Base-by-base conservation (phyloP, 2,797 vertebrate species). In the Mormyrops boulengeri region DNA sequence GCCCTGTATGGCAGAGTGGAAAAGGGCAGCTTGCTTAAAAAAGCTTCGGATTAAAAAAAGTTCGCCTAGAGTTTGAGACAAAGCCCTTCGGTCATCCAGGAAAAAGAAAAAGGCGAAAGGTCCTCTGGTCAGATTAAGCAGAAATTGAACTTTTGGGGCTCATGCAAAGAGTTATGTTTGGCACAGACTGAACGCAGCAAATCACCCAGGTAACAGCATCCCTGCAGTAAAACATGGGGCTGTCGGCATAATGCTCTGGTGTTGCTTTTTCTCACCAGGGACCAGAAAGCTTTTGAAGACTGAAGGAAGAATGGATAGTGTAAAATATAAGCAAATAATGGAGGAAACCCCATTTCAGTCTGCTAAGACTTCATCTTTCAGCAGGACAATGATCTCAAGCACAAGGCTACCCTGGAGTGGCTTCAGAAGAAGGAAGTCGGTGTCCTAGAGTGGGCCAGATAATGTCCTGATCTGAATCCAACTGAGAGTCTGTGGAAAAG, bases 1-100 rank as follows among this genome's bases (percentile, higher is more conserved):
- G 38, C 12, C 77, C 77, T 22, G 2, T 77, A 17, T 17, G 14
- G 69, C 34, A 38, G 66, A 44, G 73, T 80, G 41, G 38, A 19
- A 82, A 44, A 82, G 47, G 77, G 17, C 38, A 82, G 77, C 77
- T 82, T 82, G 77, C 77, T 82, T 22, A 82, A 82, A 82, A 82
- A n/a, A 22, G 17, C 77, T 77, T 77, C 5, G 2, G 34, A 41
- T 77, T 77, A 38, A 7, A 41, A 77, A 77, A 77, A 77, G 34
- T 34, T 77, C 4, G 14, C 19, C 77, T 47, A 82, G 41, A n/a
- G 41, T 44, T 9, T 82, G 41, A 47, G 38, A 82, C 17, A 47
- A 47, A 47, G 41, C 77, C 44, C 41, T 47, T 82, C n/a, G 47
- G 77, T 44, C 38, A 82, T 82, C 77, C 3, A 2, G 19, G 19